phyloP scores from a whole-genome alignment of 2,888 invertebrate genomes.

The Aporophyla nigra region DNA sequence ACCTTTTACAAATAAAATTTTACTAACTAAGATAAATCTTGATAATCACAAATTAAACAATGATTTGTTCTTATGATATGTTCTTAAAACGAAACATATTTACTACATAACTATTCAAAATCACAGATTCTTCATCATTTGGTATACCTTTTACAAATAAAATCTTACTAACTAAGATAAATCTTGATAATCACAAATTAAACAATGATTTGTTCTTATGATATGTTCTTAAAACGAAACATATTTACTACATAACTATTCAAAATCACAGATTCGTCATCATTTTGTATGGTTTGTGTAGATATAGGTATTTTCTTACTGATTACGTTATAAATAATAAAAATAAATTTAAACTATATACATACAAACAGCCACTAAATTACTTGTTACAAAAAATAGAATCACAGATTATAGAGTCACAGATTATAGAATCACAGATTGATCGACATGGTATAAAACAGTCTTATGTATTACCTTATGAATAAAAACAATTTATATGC shows the following conservation, averaged over 20 bases:
- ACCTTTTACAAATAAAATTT: no score
- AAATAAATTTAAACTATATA: constrained; percentile 32
- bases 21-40: no score
- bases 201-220: no score
- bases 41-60: no score
- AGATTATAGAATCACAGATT: constrained; percentile 30
- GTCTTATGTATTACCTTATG: constrained; percentile 37
- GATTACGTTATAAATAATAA: constrained; percentile 34
- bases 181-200: no score
- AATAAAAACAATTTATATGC: constrained; percentile 35
- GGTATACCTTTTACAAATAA: no score
- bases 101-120: no score
- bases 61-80: no score
- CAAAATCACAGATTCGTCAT: constrained; percentile 31
- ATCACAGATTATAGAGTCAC: constrained; percentile 30
- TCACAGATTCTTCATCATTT: no score
- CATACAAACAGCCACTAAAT: constrained; percentile 34
- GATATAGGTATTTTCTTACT: constrained; percentile 37
- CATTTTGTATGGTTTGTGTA: constrained; percentile 33
- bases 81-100: no score
- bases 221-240: constrained; percentile 35
- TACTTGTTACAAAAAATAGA: constrained; percentile 30
- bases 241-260: constrained; percentile 38
- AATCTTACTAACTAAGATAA: no score
- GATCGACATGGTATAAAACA: constrained; percentile 40